phyloP scores from a whole-genome alignment of 2,113 vertebrate species.

The Cololabis saira region DNA sequence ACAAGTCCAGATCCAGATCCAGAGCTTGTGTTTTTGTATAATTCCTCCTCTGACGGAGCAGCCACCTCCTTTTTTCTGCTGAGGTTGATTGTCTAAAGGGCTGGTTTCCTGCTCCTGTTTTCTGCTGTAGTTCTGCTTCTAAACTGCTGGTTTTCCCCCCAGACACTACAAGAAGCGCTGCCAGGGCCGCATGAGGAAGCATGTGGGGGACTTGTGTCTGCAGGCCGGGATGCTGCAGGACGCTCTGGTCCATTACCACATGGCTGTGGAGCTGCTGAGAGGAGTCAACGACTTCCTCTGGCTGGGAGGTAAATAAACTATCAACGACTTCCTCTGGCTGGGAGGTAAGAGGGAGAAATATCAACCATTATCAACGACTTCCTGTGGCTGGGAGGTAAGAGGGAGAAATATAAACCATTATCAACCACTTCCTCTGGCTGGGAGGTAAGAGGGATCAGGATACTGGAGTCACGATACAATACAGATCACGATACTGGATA shows the following conservation, averaged over 20 bases:
- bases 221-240: slow-evolving; percentile 98
- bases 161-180: slow-evolving; percentile 99
- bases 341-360: too few species aligned
- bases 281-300: slow-evolving; percentile 97
- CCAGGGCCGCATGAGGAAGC: slow-evolving; percentile 97
- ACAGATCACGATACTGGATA: too few species aligned
- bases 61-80: too few species aligned
- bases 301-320: slow-evolving; percentile 97
- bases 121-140: neutral
- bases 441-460: too few species aligned
- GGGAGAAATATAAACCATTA: too few species aligned
- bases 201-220: slow-evolving; percentile 94
- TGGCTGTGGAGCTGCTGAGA: slow-evolving; percentile 94
- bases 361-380: too few species aligned
- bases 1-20: slow-evolving; percentile 22
- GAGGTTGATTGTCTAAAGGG: too few species aligned
- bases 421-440: too few species aligned
- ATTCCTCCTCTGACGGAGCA: too few species aligned
- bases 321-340: too few species aligned
- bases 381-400: too few species aligned
- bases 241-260: slow-evolving; percentile 96
- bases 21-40: neutral
- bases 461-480: too few species aligned
- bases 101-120: slow-evolving; percentile 1
- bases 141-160: slow-evolving; percentile 34